phyloP scores from a whole-genome alignment of 2,888 invertebrate genomes.

The Melanotus villosus region DNA sequence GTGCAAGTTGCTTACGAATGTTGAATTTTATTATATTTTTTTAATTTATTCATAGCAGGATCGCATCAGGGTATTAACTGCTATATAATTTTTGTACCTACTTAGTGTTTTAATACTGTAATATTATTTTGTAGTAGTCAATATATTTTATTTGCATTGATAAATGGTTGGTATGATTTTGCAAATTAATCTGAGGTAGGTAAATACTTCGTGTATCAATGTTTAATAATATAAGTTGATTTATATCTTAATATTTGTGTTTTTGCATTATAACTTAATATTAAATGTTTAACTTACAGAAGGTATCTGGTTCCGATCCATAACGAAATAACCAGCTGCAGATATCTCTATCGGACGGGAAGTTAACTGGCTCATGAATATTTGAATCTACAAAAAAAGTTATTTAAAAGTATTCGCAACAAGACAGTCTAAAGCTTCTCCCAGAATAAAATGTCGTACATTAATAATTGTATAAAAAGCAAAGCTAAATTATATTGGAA shows the following conservation, averaged over 20 bases:
- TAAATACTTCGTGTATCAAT: too few species aligned
- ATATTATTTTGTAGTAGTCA: not conserved
- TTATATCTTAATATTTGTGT: too few species aligned
- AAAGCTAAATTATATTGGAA: too few species aligned
- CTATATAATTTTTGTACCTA: conserved; percentile 3
- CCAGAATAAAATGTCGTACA: too few species aligned
- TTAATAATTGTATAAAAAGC: too few species aligned
- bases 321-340: conserved; percentile 58
- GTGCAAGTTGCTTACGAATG: too few species aligned
- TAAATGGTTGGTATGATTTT: too few species aligned
- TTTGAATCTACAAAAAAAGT: conserved; percentile 54
- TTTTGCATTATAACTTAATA: too few species aligned
- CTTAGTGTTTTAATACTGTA: not conserved
- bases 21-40: not conserved
- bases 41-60: conserved; percentile 1
- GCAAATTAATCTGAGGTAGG: too few species aligned
- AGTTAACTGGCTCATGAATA: conserved; percentile 55
- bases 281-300: conserved; percentile 53
- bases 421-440: too few species aligned
- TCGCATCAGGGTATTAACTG: not conserved
- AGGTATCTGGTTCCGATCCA: conserved; percentile 57
- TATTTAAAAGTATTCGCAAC: too few species aligned
- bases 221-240: too few species aligned
- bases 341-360: conserved; percentile 55
- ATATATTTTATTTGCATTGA: conserved; percentile 1